These are phyloP conservation scores for Poliocrania exsul DNA, from an alignment of 2,797 vertebrate species.

Conservation along the genomic window DNA sequence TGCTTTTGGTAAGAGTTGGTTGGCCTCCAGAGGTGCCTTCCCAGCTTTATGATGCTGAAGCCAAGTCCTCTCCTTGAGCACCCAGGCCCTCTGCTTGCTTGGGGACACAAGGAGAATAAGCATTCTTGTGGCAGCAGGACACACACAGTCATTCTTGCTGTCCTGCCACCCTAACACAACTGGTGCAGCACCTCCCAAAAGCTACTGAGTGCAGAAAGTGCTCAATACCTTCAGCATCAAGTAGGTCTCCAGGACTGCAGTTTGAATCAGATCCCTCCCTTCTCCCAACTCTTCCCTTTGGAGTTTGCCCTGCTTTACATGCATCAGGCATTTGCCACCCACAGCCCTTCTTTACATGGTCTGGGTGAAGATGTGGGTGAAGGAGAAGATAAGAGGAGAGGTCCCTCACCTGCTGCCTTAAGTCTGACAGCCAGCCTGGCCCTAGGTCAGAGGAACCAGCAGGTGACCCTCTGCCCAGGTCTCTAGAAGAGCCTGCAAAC, in stretches of 20 bases:
- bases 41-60: background rate
- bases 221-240: background rate
- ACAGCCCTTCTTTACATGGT: background rate
- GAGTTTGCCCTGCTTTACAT: background rate
- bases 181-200: background rate
- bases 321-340: background rate
- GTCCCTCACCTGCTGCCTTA: background rate
- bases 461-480: background rate
- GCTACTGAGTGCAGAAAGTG: background rate
- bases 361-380: background rate
- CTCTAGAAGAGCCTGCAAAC: background rate
- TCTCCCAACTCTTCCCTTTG: background rate
- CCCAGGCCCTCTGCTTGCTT: accelerated
- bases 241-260: background rate
- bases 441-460: background rate
- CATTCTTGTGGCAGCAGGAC: background rate
- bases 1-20: background rate
- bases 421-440: background rate
- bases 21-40: background rate
- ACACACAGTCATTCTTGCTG: accelerated
- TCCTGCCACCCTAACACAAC: background rate
- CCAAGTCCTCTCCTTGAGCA: accelerated
- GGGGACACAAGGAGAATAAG: background rate
- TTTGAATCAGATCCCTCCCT: background rate
- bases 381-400: background rate